Conservation (phyloP, 2,113 vertebrate genomes). For the Noctilio leporinus region DNA sequence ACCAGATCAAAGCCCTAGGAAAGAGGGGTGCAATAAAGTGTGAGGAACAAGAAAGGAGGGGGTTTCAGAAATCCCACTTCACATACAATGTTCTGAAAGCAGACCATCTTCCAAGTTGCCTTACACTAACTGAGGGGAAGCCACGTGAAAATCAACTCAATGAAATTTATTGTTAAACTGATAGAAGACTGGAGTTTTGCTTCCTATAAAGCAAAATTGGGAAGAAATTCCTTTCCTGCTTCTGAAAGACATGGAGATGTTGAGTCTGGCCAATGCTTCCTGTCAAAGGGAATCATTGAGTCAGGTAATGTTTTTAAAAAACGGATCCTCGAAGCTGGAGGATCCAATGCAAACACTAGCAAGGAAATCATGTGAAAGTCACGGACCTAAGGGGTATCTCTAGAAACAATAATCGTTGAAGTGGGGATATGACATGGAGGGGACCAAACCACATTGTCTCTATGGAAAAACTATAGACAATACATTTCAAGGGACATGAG, state of each 20-base stretch:
- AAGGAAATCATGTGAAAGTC: neutral
- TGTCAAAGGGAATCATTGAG: neutral
- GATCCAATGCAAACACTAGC: neutral
- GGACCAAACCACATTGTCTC: neutral
- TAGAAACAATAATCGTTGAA: accelerated
- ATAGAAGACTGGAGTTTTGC: neutral
- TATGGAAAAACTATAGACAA: neutral
- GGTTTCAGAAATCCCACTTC: neutral
- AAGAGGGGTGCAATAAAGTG: neutral
- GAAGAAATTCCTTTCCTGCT: neutral
- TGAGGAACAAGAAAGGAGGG: neutral
- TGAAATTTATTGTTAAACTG: neutral
- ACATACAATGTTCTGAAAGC: neutral
- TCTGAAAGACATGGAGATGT: neutral
- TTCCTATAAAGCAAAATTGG: neutral
- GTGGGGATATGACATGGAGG: too few species aligned
- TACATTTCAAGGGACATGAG: neutral
- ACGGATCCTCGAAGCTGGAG: too few species aligned
- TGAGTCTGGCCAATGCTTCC: neutral
- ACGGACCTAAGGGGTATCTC: neutral
- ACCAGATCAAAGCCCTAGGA: neutral
- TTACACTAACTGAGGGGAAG: neutral
- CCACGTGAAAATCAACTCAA: neutral
- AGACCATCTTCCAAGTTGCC: neutral
- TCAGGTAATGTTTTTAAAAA: neutral